Evolutionary conservation across 1,140 invertebrate genomes (phyloP), one percentile per base, ranked within the genome.

Genomic region (Polypedilum pembai): DNA sequence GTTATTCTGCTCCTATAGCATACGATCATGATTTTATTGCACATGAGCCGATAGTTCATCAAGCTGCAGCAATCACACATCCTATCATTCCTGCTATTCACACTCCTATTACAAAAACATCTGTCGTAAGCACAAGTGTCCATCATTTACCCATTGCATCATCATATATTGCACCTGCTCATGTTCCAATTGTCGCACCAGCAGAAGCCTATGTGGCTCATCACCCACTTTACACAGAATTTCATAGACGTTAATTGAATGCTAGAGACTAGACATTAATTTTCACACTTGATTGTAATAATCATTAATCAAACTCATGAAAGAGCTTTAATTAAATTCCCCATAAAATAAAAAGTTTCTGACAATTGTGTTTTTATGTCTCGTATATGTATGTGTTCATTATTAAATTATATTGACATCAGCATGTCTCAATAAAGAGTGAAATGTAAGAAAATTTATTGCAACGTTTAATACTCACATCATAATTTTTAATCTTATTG

Each of bases 401-500:
- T 5, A 33, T 33, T 33, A 5, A 33, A 33, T 5, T 33, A 33
- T 3, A 33, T 33, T 33, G 24, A 33, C 5, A 33, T 33, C 24
- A 33, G 24, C 24, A 33, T 33, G 24, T 33, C 24, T 33, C 24
- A 33, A 33, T 33, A 33, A 33, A 33, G 24, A 33, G 24, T 33
- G 24, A 33, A 33, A 33, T 33, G 1, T 33, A 3, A n/a, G n/a
- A 33, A 33, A 33, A 33, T 33, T 33, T 33, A 33, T 33, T 33
- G 5, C 24, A 33, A 33, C 5, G 5, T 5, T 21, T 41, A 3
- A 40, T 73, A 82, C 80, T 82, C 75, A 82, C 81, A 77, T 82
- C 80, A 76, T 79, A 81, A 77, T 79, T 80, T 77, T 80, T 81
- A 77, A 82, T 80, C 76, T 80, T 80, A 75, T 82, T 80, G 75